A percentile compares a stretch with the other conserved stretches of the same genome.
These are phyloP conservation scores for Eleutherodactylus coqui DNA, from an alignment of 2,797 vertebrate species.

Conservation along the genomic window DNA sequence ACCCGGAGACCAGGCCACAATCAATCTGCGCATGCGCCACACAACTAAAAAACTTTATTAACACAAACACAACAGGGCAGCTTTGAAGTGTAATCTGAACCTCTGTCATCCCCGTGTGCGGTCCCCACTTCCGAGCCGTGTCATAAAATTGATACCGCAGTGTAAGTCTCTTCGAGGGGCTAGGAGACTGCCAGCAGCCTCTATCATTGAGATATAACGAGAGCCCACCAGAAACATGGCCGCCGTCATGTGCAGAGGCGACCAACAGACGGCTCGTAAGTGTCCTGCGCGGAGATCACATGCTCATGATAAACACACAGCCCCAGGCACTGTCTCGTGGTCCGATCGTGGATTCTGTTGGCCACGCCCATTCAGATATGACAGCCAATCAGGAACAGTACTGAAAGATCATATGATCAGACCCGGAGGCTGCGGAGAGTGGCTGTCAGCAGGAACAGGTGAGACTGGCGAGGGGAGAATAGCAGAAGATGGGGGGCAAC, in stretches of 20 bases:
- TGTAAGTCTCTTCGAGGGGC: too few relatives aligned
- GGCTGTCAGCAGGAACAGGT: conserved; percentile 3
- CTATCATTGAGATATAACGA: neutral
- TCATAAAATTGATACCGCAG: too few relatives aligned
- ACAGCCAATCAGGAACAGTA: neutral
- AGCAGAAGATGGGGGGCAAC: neutral
- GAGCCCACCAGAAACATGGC: conserved; percentile 42
- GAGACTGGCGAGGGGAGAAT: neutral
- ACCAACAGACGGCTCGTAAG: neutral
- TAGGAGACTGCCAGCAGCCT: too few relatives aligned
- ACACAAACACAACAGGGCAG: neutral
- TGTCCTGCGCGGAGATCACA: neutral
- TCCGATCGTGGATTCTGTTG: neutral
- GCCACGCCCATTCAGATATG: conserved; percentile 1
- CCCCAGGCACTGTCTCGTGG: conserved; percentile 25
- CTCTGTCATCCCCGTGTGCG: too few relatives aligned
- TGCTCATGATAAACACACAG: neutral
- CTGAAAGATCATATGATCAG: neutral
- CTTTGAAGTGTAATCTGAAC: too few relatives aligned
- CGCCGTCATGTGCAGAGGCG: neutral
- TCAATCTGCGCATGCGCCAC: neutral
- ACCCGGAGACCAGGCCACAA: neutral
- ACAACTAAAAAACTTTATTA: neutral
- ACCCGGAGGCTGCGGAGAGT: neutral
- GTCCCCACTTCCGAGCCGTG: too few relatives aligned